phyloP scores from a whole-genome alignment of 2,113 vertebrate species.

The Lates calcarifer region DNA sequence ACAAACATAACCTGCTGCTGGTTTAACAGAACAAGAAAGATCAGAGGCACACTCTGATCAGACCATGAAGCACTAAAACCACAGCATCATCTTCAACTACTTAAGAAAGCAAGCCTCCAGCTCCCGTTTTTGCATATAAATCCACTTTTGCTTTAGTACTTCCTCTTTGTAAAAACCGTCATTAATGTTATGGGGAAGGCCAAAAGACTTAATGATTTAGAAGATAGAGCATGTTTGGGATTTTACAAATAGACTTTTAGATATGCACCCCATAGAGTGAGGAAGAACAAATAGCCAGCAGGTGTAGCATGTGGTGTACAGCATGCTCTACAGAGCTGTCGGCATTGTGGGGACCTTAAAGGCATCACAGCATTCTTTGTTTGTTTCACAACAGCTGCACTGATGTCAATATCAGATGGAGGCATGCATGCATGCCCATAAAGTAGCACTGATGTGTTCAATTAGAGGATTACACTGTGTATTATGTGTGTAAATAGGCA shows the following conservation, averaged over 20 bases:
- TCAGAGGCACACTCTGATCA: background rate
- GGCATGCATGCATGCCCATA: background rate
- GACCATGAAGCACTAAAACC: background rate
- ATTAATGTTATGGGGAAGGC: background rate
- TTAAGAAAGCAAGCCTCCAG: constrained; percentile 4
- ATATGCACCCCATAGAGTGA: background rate
- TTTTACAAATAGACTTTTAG: constrained; percentile 8
- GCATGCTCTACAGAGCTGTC: background rate
- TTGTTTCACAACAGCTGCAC: constrained; percentile 35
- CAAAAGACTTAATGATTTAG: constrained; percentile 5
- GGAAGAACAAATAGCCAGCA: constrained; percentile 44
- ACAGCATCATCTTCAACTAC: background rate
- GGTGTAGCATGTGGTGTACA: constrained; percentile 32
- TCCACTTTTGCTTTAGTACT: background rate
- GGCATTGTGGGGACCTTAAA: background rate
- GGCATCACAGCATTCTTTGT: constrained; percentile 15
- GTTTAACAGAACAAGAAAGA: background rate
- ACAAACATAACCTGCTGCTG: background rate
- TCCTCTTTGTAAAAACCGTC: background rate
- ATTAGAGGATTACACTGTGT: background rate
- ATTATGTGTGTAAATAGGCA: background rate
- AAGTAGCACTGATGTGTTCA: background rate
- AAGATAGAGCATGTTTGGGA: background rate
- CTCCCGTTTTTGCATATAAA: constrained; percentile 11
- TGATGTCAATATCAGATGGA: constrained; percentile 18